Percentiles rank a stretch among this genome's conserved stretches.
Conservation (phyloP, 2,888 invertebrate genomes). For the Oasisia sp. region DNA sequence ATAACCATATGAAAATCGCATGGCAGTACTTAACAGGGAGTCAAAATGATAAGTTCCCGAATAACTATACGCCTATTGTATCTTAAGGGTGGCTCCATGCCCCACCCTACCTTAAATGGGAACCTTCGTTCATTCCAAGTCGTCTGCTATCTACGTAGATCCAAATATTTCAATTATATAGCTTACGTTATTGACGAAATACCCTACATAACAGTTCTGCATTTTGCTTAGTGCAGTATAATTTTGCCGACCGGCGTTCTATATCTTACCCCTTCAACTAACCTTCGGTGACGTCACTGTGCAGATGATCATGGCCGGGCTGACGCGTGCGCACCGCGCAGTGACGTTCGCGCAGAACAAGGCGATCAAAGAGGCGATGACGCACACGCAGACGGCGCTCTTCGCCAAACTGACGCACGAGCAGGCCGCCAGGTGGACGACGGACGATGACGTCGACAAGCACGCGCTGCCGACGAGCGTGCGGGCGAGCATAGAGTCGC, state of each 20-base stretch:
- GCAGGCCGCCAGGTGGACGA: conserved; percentile 36
- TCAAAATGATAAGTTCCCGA: no score
- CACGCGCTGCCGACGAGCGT: conserved; percentile 29
- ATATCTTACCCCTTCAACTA: not conserved
- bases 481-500: conserved; percentile 30
- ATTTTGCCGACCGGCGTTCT: not conserved
- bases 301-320: not conserved
- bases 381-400: conserved; percentile 33
- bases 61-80: no score
- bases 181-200: not conserved
- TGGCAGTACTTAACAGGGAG: no score
- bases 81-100: no score
- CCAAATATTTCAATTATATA: no score
- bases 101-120: no score
- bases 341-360: conserved; percentile 34
- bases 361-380: conserved; percentile 33
- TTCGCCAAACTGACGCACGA: conserved; percentile 38
- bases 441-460: conserved; percentile 31
- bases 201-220: not conserved
- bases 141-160: no score
- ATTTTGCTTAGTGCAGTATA: not conserved
- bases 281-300: not conserved
- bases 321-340: not conserved
- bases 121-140: not conserved
- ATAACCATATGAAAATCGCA: no score